Percentiles rank a stretch among this genome's conserved stretches.
phyloP scores from a whole-genome alignment of 2,888 invertebrate genomes.

The Octodonta nipae region DNA sequence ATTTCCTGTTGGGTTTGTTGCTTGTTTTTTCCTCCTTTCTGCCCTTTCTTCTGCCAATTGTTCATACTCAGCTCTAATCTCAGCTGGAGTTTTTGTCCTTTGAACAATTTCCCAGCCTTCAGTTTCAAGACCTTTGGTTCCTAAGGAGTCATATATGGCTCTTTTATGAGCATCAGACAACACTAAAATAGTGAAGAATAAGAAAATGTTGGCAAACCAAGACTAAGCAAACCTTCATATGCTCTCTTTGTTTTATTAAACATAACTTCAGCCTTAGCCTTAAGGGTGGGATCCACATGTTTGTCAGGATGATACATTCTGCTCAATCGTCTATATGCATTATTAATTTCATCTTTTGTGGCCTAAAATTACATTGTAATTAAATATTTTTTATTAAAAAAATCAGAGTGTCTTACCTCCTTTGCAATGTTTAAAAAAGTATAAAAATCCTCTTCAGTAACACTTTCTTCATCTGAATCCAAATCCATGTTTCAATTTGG shows the following conservation, averaged over 20 bases:
- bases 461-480: slow-evolving; percentile 52
- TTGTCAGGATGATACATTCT: slow-evolving; percentile 95
- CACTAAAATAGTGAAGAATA: slow-evolving; percentile 45
- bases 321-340: slow-evolving; percentile 83
- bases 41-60: slow-evolving; percentile 71
- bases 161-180: slow-evolving; percentile 84
- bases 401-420: slow-evolving; percentile 44
- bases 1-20: slow-evolving; percentile 83
- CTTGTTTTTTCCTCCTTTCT: slow-evolving; percentile 72
- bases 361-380: slow-evolving; percentile 53
- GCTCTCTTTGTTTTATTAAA: slow-evolving; percentile 89
- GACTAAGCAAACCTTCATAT: slow-evolving; percentile 59
- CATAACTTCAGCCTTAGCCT: slow-evolving; percentile 79
- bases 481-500: slow-evolving; percentile 42
- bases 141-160: slow-evolving; percentile 85
- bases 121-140: slow-evolving; percentile 81
- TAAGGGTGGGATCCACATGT: slow-evolving; percentile 68
- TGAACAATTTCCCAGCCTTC: slow-evolving; percentile 94
- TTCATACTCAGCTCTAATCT: slow-evolving; percentile 95
- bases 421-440: slow-evolving; percentile 72
- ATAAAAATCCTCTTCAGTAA: slow-evolving; percentile 72
- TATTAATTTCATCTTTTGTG: slow-evolving; percentile 78
- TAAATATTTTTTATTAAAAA: slow-evolving; percentile 9
- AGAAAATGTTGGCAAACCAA: background rate
- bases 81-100: slow-evolving; percentile 80